A percentile compares a stretch with the other conserved stretches of the same genome.
These are phyloP conservation scores for Ctena decussata DNA, from an alignment of 2,888 invertebrate genomes.

Conservation along the genomic window DNA sequence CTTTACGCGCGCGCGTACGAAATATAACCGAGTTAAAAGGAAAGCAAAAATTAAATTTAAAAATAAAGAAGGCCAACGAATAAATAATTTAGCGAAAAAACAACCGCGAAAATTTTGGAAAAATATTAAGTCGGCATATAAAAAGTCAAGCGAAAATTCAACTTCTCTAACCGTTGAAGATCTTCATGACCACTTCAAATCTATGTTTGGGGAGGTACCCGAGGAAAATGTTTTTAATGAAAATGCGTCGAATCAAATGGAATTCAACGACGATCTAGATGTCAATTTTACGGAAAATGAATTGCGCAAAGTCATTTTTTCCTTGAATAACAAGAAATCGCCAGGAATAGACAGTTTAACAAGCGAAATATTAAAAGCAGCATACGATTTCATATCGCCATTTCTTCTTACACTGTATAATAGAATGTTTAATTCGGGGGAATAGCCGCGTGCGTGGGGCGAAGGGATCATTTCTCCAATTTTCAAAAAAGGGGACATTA, in stretches of 20 bases:
- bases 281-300: background rate
- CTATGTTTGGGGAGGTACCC: background rate
- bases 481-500: constrained; percentile 21
- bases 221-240: too few species aligned
- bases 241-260: background rate
- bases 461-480: constrained; percentile 35
- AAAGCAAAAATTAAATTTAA: background rate
- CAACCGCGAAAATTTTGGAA: constrained; percentile 22
- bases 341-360: background rate
- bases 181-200: constrained; percentile 15
- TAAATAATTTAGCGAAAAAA: constrained; percentile 1
- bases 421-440: constrained; percentile 10
- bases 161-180: background rate
- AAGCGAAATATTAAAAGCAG: background rate
- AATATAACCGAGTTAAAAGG: constrained; percentile 1
- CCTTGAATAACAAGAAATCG: background rate
- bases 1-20: background rate
- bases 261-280: background rate
- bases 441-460: too few species aligned
- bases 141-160: background rate
- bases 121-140: background rate
- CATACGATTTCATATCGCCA: background rate
- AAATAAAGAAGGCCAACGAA: background rate
- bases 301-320: background rate
- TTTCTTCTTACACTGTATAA: constrained; percentile 26